Conservation (phyloP, 2,113 vertebrate species). For the Geococcyx californianus region DNA sequence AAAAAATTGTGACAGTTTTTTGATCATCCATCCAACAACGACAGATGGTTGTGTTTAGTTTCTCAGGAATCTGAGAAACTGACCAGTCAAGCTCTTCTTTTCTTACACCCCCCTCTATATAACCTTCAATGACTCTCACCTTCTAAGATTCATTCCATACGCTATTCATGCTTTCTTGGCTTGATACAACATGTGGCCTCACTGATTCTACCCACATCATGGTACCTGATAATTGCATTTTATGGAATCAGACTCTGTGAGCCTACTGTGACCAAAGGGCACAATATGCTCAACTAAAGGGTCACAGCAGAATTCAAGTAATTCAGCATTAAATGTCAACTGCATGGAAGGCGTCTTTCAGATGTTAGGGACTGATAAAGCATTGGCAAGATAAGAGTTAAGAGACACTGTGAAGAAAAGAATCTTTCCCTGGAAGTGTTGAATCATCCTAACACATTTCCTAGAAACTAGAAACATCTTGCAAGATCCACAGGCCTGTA, state of each 20-base stretch:
- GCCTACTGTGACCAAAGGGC: not conserved
- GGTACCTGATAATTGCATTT: not conserved
- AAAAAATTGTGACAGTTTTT: not conserved
- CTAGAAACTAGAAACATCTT: not conserved
- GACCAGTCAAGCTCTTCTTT: not conserved
- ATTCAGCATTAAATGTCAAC: not conserved
- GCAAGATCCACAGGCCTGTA: not conserved
- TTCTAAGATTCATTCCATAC: not conserved
- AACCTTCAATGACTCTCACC: not conserved
- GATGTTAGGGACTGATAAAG: not conserved
- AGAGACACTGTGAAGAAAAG: not conserved
- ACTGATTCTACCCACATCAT: not conserved
- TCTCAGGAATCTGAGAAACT: not conserved
- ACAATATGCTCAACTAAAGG: accelerated
- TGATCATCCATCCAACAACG: not conserved
- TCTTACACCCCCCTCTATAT: not conserved
- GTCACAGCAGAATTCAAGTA: not conserved
- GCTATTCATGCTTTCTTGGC: not conserved
- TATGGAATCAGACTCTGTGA: not conserved
- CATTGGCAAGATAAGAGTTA: not conserved
- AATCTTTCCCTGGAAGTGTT: not conserved
- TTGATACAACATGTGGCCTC: not conserved
- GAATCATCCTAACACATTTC: not conserved
- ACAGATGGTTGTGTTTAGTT: not conserved
- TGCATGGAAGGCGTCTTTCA: not conserved